phyloP scores from a whole-genome alignment of 1,140 invertebrate species.

The Eriocheir sinensis region DNA sequence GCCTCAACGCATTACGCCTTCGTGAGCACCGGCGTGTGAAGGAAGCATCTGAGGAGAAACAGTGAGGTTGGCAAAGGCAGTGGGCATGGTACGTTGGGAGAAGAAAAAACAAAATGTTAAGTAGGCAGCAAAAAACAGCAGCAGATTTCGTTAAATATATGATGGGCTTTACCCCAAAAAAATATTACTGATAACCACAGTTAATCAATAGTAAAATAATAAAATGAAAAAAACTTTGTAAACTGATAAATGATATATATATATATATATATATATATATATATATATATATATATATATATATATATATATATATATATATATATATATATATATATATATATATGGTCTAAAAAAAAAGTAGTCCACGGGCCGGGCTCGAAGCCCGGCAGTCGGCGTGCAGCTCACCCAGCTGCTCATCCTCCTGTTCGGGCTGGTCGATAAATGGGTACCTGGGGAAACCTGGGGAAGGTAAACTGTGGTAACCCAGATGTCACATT shows the following conservation, averaged over 20 bases:
- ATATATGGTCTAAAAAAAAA: too few relatives aligned
- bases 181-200: too few relatives aligned
- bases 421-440: too few relatives aligned
- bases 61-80: not conserved
- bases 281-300: conserved; percentile 61
- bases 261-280: conserved; percentile 58
- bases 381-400: too few relatives aligned
- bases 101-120: too few relatives aligned
- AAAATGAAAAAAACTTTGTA: not conserved
- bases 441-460: too few relatives aligned
- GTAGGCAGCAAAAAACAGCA: not conserved
- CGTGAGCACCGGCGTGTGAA: conserved; percentile 82
- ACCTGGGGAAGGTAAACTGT: too few relatives aligned
- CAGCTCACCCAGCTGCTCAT: too few relatives aligned
- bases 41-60: not conserved
- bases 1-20: conserved; percentile 90
- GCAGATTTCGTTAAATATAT: not conserved
- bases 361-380: too few relatives aligned
- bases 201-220: too few relatives aligned
- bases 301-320: conserved; percentile 55
- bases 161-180: too few relatives aligned
- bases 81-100: not conserved
- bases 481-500: too few relatives aligned
- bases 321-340: conserved; percentile 58
- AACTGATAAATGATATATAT: conserved; percentile 41